Percentiles rank a stretch among this genome's conserved stretches.
Evolutionary conservation across 2,797 vertebrate species (phyloP).

Genomic region (Peromyscus attwateri): DNA sequence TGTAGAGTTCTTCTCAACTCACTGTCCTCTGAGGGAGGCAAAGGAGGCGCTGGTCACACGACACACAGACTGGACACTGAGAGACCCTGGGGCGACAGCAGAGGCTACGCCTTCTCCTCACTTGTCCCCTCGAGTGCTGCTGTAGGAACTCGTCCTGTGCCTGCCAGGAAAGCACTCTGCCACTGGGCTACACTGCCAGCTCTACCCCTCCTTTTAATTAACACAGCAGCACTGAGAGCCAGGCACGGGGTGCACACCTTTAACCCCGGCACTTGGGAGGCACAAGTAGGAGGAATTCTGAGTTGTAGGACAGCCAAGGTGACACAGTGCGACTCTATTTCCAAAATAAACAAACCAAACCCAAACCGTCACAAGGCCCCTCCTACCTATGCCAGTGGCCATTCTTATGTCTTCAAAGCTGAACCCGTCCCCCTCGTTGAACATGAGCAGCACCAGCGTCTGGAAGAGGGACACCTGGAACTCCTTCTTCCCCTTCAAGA

Average conservation of each 20-base stretch:
- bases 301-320: neutral
- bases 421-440: conserved; percentile 91
- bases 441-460: conserved; percentile 91
- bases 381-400: conserved; percentile 90
- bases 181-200: neutral
- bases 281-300: neutral
- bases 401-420: conserved; percentile 90
- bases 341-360: neutral
- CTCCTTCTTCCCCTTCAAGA: conserved; percentile 90
- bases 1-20: conserved; percentile 91
- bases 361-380: neutral
- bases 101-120: neutral
- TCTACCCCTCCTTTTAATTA: neutral
- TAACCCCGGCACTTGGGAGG: neutral
- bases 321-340: neutral
- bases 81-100: neutral
- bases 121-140: neutral
- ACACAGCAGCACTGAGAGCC: neutral
- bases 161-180: neutral
- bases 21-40: conserved; percentile 87
- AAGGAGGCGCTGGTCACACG: neutral
- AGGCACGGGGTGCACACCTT: neutral
- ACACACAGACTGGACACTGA: neutral
- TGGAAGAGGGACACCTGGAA: conserved; percentile 92
- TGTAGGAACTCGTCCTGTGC: neutral